These are phyloP conservation scores for Neosalanx taihuensis DNA, from an alignment of 2,797 vertebrate genomes.

Conservation along the genomic window DNA sequence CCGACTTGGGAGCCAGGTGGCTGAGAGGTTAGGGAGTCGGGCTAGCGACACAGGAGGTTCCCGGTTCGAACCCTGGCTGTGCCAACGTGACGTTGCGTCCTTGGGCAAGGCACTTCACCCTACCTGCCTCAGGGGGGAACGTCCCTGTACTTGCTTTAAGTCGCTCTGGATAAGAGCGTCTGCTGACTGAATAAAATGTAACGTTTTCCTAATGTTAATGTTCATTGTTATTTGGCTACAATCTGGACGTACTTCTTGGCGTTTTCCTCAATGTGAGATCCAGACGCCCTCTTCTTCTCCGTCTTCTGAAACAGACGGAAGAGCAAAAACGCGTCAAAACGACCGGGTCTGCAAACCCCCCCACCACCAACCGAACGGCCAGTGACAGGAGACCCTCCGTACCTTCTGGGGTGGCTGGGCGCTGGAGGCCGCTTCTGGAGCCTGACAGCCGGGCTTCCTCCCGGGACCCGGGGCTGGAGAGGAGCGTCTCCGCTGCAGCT, in stretches of 20 bases:
- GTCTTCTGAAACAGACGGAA: conserved; percentile 3
- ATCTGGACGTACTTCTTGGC: conserved; percentile 2
- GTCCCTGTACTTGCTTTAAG: no score
- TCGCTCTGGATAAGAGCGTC: no score
- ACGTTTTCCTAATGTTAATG: no score
- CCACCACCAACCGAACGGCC: neutral
- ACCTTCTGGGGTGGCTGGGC: neutral
- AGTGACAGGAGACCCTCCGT: neutral
- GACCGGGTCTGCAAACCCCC: neutral
- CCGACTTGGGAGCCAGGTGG: no score
- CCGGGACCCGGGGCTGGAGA: conserved; percentile 54
- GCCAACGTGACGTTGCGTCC: no score
- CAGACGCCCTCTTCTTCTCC: neutral
- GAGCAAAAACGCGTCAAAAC: neutral
- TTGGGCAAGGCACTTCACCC: no score
- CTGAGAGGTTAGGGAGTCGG: no score
- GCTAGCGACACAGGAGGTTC: no score
- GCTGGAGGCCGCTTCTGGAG: neutral
- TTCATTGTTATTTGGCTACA: no score
- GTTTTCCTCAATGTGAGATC: conserved; percentile 6
- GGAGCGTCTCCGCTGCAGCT: conserved; percentile 76
- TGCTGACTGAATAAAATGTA: no score
- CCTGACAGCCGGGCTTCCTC: neutral
- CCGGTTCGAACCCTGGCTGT: no score
- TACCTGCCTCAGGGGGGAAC: no score